Percentiles rank a stretch among this genome's conserved stretches.
These are phyloP conservation scores for Brienomyrus longianalis DNA, from an alignment of 2,113 vertebrate genomes.

Conservation along the genomic window DNA sequence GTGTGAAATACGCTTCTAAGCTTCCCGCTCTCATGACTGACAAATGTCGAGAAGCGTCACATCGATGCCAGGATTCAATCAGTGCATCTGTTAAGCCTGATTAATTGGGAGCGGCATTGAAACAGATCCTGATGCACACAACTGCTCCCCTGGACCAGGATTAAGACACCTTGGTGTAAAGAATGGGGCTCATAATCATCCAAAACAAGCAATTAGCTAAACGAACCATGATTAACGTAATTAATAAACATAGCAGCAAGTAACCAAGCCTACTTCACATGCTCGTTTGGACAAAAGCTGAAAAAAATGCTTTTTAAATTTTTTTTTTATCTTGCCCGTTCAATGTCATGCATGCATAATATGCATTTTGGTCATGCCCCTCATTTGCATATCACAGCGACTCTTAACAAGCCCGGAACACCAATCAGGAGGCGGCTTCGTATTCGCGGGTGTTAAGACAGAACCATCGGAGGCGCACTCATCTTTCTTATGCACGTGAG, in stretches of 20 bases:
- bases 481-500: background rate
- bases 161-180: background rate
- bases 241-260: background rate
- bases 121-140: background rate
- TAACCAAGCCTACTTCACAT: background rate
- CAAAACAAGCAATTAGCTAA: background rate
- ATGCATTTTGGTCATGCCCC: background rate
- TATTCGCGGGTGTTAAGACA: background rate
- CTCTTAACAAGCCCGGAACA: background rate
- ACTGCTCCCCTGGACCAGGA: background rate
- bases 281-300: background rate
- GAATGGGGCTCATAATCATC: background rate
- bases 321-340: background rate
- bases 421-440: background rate
- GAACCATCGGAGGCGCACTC: background rate
- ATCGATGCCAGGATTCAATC: background rate
- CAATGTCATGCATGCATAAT: background rate
- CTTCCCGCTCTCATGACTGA: background rate
- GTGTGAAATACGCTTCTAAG: background rate
- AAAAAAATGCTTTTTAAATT: background rate
- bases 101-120: background rate
- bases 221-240: background rate
- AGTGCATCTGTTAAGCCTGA: background rate
- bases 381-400: background rate
- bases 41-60: background rate